These are phyloP conservation scores for Sesia bembeciformis DNA, from an alignment of 2,888 invertebrate species.

Conservation along the genomic window DNA sequence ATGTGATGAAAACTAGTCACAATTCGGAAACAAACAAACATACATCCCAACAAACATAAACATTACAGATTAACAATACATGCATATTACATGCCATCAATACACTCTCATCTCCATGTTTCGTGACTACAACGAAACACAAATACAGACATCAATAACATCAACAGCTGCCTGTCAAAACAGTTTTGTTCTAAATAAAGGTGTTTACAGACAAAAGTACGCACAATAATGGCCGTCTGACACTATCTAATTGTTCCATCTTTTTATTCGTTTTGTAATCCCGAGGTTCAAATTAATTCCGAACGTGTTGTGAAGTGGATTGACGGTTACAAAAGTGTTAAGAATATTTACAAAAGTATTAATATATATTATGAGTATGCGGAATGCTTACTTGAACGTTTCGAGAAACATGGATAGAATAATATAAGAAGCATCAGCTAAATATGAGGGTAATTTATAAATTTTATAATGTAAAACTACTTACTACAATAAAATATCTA, in stretches of 20 bases:
- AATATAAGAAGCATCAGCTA: too few species aligned
- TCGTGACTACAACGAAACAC: conserved; percentile 4
- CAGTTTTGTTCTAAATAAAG: conserved; percentile 60
- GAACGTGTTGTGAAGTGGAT: conserved; percentile 8
- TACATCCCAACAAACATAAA: too few species aligned
- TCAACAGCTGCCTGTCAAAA: conserved; percentile 60
- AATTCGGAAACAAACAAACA: too few species aligned
- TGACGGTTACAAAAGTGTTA: conserved; percentile 19
- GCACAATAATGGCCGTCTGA: conserved; percentile 25
- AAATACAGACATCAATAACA: conserved; percentile 38
- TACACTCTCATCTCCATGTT: background rate
- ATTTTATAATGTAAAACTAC: too few species aligned
- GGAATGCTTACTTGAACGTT: too few species aligned
- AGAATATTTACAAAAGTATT: too few species aligned
- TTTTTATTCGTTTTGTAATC: conserved; percentile 53
- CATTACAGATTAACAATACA: too few species aligned
- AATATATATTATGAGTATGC: too few species aligned
- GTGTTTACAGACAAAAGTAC: conserved; percentile 57
- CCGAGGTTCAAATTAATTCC: conserved; percentile 27
- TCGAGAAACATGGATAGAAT: too few species aligned
- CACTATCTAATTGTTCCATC: conserved; percentile 58
- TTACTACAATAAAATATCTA: too few species aligned
- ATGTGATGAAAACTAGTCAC: too few species aligned
- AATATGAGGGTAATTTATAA: too few species aligned
- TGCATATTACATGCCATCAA: background rate